Evolutionary conservation across 2,888 invertebrate genomes (phyloP), one percentile per base, ranked within the genome.

Genomic region (Archips crataeganus): DNA sequence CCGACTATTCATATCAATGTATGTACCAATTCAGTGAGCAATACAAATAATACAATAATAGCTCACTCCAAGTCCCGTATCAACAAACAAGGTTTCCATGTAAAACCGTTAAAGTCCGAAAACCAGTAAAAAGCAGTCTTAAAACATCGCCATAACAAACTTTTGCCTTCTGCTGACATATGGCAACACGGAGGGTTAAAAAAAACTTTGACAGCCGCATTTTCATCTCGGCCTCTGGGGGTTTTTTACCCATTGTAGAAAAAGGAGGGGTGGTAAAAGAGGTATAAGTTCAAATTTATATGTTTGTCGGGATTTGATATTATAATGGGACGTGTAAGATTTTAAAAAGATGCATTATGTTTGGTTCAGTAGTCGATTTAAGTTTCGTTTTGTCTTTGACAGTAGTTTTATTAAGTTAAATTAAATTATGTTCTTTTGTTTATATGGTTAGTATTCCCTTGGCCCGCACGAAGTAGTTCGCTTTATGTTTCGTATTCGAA

Each of bases 111-210:
- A 49, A 49, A 49, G n/a, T 49, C 49, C 5, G 57, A 63, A 63
- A 70, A 63, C 63, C 57, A 54, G 63, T 70, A 70, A 70, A 70
- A 47, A 45, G 8, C 45, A 13, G 63, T 54, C 42, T 70, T 54
- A 70, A 70, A 70, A 70, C 63, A 42, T 45, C 57, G 70, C 64
- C 70, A 70, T 70, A 64, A 70, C 70, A 70, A 70, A 63, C 49
- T 54, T 59, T 70, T 70, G 54, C 49, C 63, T 57, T 64, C 15
- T 70, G 70, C 57, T 70, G 45, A 63, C 70, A 70, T 57, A 54
- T 66, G 57, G 57, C 66, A 39, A 36, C 49, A 8, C 51, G 15
- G 4, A 15, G 49, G 49, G 49, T 49, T 49, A 49, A 49, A n/a
- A n/a, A 49, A 49, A n/a, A 49, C n/a, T 49, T 49, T 49, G n/a